Base-by-base conservation (phyloP, 2,888 invertebrate species). In the Oscheius sp. region DNA sequence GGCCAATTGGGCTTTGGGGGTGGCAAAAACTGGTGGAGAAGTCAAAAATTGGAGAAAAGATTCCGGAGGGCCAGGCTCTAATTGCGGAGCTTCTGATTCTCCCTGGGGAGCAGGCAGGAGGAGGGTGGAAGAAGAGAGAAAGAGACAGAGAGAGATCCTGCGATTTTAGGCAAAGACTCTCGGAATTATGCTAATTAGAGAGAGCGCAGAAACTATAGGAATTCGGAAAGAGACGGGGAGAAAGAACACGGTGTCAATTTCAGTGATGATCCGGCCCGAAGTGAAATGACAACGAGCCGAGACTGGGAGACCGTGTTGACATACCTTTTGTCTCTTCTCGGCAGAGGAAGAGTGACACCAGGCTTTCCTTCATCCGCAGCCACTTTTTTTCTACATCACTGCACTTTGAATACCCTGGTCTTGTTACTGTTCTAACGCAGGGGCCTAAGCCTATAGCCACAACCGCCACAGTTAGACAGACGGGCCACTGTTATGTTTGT, bases 291-390 rank as follows among this genome's bases (percentile, higher is more conserved):
- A 42, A 3, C 4, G 7, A 42, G 7, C 42, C 7, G 42, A 7
- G 68, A 55, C 53, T 29, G 37, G 68, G 13, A 53, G 33, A 63
- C 53, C 51, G 10, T 68, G 68, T 68, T 68, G 68, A 68, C 68
- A 68, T 53, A 68, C 55, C 55, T 42, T 35, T 68, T 68, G 68
- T 68, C 68, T 68, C 68, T 68, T 68, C 68, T 68, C 68, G 68
- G 55, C 68, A 55, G 33, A 42, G 42, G 7, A 7, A 42, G 4
- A 42, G 51, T 33, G 66, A 11, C 68, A 35, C 55, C n/a, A 42
- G 42, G 53, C 51, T 48, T 65, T 65, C 65, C 9, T 33, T 53
- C 68, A 53, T 63, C 63, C 63, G 10, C 29, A 48, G n/a, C 21
- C 21, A 42, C 7, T 7, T 42, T 42, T 42, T 42, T 42, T 7